These are phyloP conservation scores for Gephyroberyx darwinii DNA, from an alignment of 2,797 vertebrate genomes.

Conservation along the genomic window DNA sequence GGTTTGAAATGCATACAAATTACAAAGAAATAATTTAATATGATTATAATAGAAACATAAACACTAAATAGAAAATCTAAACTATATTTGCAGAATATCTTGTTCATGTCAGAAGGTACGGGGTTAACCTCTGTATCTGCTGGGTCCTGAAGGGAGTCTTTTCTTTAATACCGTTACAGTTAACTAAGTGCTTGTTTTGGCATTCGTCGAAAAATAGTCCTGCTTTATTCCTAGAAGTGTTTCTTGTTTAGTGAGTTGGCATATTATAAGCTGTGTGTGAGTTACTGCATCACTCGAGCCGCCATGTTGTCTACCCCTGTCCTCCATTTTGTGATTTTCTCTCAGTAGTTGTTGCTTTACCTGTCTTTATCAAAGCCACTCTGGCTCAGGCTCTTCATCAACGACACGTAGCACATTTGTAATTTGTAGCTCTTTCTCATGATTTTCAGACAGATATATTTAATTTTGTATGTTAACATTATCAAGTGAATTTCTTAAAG, in stretches of 20 bases:
- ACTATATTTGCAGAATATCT: background rate
- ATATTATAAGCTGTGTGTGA: constrained; percentile 39
- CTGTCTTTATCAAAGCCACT: constrained; percentile 44
- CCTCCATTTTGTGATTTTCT: constrained; percentile 85
- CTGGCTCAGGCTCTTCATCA: background rate
- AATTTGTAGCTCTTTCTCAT: background rate
- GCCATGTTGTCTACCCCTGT: constrained; percentile 81
- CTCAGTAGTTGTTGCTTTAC: constrained; percentile 48
- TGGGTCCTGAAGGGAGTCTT: constrained; percentile 15
- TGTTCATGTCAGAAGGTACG: background rate
- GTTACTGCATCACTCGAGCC: constrained; percentile 60
- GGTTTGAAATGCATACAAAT: background rate
- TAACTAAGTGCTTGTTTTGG: background rate
- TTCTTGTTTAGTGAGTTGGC: constrained; percentile 16
- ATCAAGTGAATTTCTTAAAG: background rate
- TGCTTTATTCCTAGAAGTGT: background rate
- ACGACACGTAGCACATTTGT: background rate
- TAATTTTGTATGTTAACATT: background rate
- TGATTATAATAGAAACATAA: background rate
- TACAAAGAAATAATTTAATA: constrained; percentile 9
- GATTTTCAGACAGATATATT: background rate
- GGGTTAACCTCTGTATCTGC: constrained; percentile 37
- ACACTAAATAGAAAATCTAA: background rate
- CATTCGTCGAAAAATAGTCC: constrained; percentile 16
- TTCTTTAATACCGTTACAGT: background rate